Evolutionary conservation across 2,113 vertebrate genomes (phyloP), one percentile per base, ranked within the genome.

Genomic region (Nothoprocta perdicaria): DNA sequence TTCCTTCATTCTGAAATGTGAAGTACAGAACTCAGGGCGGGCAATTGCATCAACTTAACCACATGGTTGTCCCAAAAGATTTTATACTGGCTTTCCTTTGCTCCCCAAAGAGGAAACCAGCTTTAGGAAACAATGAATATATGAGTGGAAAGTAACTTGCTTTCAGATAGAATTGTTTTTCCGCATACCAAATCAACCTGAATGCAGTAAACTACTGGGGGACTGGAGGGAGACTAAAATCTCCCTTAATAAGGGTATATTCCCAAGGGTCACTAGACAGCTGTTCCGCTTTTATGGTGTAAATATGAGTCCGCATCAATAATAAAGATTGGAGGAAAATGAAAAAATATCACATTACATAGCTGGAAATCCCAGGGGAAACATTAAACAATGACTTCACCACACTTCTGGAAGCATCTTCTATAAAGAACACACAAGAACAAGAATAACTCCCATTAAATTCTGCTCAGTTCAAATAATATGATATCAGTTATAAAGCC

Each of bases 211-310:
- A 91, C 84, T 91, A n/a, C 63, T 80, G 90, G 92, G 95, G 48
- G 21, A 23, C 7, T 48, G 48, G 21, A 21, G 48, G 96, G 92
- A 72, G 87, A 31, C 88, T 80, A 74, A 94, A 92, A 77, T 72
- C 79, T 89, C 87, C 63, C 73, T 58, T 85, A 84, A 71, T 19
- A 52, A 86, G 58, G 73, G 24, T 94, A 50, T 93, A 93, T 85
- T 95, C 97, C 96, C 86, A 2, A 78, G 94, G 89, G 97, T 90
- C 74, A 33, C 48, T 62, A 68, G 83, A 80, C 97, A 97, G 95
- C 97, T 98, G 96, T 80, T 96, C 89, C 69, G 76, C 82, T 95
- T 96, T 90, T 75, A 80, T 48, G 48, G 57, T 45, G 15, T 88
- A 94, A 93, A 86, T 92, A 88, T 91, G 66, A 71, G 89, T 87